Percentiles rank a stretch among this genome's conserved stretches.
Evolutionary conservation across 2,113 vertebrate genomes (phyloP).

Genomic region (Xyrauchen texanus): DNA sequence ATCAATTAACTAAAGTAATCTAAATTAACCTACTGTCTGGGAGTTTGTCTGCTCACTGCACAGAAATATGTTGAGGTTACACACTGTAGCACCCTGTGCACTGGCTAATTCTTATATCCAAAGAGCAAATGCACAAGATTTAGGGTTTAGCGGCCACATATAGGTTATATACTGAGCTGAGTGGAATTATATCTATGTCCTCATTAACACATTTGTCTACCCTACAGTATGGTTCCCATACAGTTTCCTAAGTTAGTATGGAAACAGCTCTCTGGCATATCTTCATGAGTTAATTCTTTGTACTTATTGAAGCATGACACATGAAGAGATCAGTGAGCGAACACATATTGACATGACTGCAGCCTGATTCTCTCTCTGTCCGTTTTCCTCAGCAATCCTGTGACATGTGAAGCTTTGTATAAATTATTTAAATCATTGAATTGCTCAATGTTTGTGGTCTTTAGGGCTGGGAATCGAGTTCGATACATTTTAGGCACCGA

Average conservation of each 20-base stretch:
- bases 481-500: too few species aligned
- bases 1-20: constrained; percentile 85
- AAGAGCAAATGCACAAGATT: constrained; percentile 40
- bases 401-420: constrained; percentile 39
- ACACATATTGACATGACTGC: constrained; percentile 56
- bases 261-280: not conserved
- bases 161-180: not conserved
- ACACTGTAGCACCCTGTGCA: constrained; percentile 51
- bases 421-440: too few species aligned
- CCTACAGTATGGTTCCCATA: not conserved
- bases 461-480: too few species aligned
- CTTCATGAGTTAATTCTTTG: not conserved
- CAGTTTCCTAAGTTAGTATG: not conserved
- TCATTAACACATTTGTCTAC: not conserved
- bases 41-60: constrained; percentile 80
- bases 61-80: constrained; percentile 75
- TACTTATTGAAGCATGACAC: not conserved
- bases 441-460: too few species aligned
- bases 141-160: constrained; percentile 24
- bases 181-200: too few species aligned
- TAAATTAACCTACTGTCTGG: constrained; percentile 81
- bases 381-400: constrained; percentile 77
- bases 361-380: constrained; percentile 72
- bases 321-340: not conserved
- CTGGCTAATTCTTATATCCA: constrained; percentile 45